Evolutionary conservation across 2,113 vertebrate species (phyloP), one percentile per base, ranked within the genome.

Genomic region (Hyaena hyaena): DNA sequence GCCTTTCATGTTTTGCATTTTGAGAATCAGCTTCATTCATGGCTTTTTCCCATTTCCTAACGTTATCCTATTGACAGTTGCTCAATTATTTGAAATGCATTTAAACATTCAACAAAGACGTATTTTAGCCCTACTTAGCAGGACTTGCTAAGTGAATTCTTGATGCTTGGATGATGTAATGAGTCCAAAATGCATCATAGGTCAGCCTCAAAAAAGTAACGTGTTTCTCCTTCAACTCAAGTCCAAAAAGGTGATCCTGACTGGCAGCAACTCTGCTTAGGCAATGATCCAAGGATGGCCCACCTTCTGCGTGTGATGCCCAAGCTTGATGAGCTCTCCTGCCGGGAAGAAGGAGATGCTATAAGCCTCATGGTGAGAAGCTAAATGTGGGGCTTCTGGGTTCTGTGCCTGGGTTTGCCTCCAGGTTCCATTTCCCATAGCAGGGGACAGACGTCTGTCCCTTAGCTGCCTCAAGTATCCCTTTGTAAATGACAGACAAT

Each of bases 351-450:
- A 31, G 10, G 15, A 23, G 3, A 43, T 5, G 14, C 14, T 4
- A 1, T 2, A 0, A 17, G 10, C 24, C 1, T 4, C 31, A 1
- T 0, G 7, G 43, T 9, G 21, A 43, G 11, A 2, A 0, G 0
- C 33, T 2, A 0, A 5, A 48, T 0, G 9, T 14, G 58, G 26
- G 45, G 3, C 7, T 15, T 26, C 23, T 16, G 10, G 39, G 35
- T 10, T 21, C 16, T 0, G 0, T 7, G 1, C 0, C 0, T 7
- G n/a, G 14, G 8, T 7, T 4, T 33, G 69, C 81, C n/a, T 58
- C 93, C 61, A 21, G 15, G 33, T 48, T 26, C 17, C 23, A 1
- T 0, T 8, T 19, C 5, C 0, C 3, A 10, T 3, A 0, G 31
- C 2, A 21, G 2, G 21, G 24, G 14, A 31, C 28, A 26, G 50